phyloP scores from a whole-genome alignment of 2,113 vertebrate genomes.

The Pithys albifrons region DNA sequence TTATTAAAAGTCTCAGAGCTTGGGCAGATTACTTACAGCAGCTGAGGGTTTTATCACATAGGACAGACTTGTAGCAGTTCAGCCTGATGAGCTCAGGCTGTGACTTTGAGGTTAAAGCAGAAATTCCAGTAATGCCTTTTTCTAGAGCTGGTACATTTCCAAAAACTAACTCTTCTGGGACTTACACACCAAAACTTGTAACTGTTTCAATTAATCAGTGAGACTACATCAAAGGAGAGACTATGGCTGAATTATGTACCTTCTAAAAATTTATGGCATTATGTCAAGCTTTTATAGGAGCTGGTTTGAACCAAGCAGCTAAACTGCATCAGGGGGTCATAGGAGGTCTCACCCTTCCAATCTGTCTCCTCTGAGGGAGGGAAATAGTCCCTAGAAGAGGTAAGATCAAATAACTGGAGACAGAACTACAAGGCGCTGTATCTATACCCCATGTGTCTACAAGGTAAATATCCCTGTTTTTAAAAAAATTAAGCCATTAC shows the following conservation, averaged over 20 bases:
- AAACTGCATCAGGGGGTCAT: accelerated
- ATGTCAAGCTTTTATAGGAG: neutral
- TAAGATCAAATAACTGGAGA: neutral
- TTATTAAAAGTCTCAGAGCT: neutral
- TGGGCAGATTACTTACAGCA: neutral
- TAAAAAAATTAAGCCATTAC: neutral
- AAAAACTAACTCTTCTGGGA: neutral
- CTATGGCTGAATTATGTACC: neutral
- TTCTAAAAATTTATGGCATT: neutral
- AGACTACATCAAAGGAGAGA: neutral
- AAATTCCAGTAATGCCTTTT: neutral
- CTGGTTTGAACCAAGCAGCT: neutral
- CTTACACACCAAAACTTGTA: neutral
- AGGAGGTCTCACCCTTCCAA: neutral
- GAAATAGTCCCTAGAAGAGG: neutral
- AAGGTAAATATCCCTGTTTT: neutral
- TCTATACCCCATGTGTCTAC: neutral
- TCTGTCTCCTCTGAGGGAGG: neutral
- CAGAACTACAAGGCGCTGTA: neutral
- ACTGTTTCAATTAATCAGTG: neutral
- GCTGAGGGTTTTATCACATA: neutral
- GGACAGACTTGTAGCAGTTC: neutral
- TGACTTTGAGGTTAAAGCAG: neutral
- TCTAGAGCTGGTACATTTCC: neutral
- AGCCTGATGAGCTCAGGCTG: neutral